Evolutionary conservation across 2,888 invertebrate genomes (phyloP).

Genomic region (Chesias legatella): DNA sequence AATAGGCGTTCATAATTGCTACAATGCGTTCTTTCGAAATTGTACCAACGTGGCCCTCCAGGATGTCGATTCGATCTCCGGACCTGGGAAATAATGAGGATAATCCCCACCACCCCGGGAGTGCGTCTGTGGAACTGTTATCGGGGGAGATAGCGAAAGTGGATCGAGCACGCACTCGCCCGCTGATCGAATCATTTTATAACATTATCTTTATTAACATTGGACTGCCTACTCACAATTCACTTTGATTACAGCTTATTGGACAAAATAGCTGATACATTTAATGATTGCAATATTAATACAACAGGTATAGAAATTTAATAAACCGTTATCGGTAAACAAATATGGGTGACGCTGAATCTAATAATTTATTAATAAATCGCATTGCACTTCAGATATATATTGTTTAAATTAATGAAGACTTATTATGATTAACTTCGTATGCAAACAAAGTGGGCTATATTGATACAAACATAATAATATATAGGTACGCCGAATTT

Average conservation of each 20-base stretch:
- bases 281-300: constrained; percentile 50
- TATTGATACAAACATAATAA: no score
- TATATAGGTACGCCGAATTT: no score
- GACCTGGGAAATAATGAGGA: constrained; percentile 66
- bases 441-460: no score
- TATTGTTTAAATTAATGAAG: constrained; percentile 3
- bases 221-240: constrained; percentile 47
- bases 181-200: constrained; percentile 51
- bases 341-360: constrained; percentile 53
- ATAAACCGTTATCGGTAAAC: constrained; percentile 66
- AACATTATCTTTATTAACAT: constrained; percentile 67
- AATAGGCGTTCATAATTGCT: constrained; percentile 34
- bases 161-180: constrained; percentile 59
- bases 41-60: no score
- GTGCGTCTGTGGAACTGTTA: constrained; percentile 50
- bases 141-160: constrained; percentile 65
- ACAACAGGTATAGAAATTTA: constrained; percentile 62
- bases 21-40: constrained; percentile 5
- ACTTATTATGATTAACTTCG: not conserved
- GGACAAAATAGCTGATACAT: constrained; percentile 59
- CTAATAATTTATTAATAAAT: constrained; percentile 62
- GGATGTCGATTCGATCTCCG: constrained; percentile 32
- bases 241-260: constrained; percentile 63
- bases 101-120: constrained; percentile 52
- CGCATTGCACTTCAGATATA: constrained; percentile 49